phyloP scores from a whole-genome alignment of 2,797 vertebrate genomes.

The Balearica regulorum region DNA sequence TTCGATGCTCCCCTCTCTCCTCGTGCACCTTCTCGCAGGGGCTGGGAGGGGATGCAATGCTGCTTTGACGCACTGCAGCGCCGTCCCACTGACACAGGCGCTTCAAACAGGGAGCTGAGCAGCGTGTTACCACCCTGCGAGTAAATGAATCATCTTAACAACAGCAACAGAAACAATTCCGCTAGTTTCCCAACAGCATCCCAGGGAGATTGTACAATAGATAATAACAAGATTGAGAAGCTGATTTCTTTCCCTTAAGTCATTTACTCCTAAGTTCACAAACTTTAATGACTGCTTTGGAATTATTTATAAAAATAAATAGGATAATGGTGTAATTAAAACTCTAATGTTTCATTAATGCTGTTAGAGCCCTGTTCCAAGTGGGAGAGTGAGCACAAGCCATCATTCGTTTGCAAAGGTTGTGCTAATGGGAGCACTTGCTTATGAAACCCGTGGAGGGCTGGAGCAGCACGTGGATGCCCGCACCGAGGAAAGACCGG shows the following conservation, averaged over 20 bases:
- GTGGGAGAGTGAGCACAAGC: neutral
- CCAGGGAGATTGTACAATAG: constrained; percentile 44
- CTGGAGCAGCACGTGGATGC: neutral
- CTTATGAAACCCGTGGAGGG: neutral
- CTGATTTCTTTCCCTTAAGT: constrained; percentile 58
- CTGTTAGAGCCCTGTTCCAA: constrained; percentile 7
- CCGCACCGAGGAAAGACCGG: neutral
- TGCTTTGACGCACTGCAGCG: neutral
- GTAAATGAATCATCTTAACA: constrained; percentile 45
- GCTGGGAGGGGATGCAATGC: neutral
- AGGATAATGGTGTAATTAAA: constrained; percentile 70
- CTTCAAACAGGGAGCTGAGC: neutral
- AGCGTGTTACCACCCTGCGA: neutral
- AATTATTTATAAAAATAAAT: constrained; percentile 75
- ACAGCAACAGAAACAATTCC: neutral
- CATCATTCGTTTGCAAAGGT: neutral
- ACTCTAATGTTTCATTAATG: constrained; percentile 66
- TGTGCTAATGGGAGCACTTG: neutral
- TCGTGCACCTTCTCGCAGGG: neutral
- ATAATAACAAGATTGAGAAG: constrained; percentile 52
- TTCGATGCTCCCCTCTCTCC: neutral
- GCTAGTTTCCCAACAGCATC: constrained; percentile 12
- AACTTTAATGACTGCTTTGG: constrained; percentile 68
- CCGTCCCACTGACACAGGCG: neutral
- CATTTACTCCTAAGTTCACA: constrained; percentile 58